These are phyloP conservation scores for Lynx canadensis DNA, from an alignment of 2,113 vertebrate species.

Conservation along the genomic window DNA sequence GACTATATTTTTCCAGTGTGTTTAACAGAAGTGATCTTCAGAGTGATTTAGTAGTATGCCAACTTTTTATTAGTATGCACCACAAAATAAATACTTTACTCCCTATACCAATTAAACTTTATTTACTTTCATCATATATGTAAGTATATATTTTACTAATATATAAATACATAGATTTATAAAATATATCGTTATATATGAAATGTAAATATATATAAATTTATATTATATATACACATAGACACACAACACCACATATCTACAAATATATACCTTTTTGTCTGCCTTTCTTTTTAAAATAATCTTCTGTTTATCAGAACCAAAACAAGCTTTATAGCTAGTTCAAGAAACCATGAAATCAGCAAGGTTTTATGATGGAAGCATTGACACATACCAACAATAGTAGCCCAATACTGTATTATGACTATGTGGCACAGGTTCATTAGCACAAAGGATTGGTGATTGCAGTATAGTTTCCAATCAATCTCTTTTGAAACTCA, in stretches of 20 bases:
- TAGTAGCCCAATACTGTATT: neutral
- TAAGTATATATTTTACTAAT: neutral
- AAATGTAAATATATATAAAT: neutral
- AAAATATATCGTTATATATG: neutral
- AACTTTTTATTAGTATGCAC: neutral
- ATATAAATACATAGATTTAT: neutral
- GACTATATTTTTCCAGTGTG: neutral
- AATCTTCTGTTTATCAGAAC: neutral
- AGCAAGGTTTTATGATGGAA: neutral
- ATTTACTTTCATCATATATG: neutral
- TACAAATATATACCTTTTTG: neutral
- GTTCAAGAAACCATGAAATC: neutral
- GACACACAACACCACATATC: neutral
- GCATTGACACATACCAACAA: neutral
- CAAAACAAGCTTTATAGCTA: neutral
- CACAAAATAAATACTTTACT: neutral
- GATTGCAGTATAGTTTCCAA: neutral
- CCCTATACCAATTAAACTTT: neutral
- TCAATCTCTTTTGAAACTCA: neutral
- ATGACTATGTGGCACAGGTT: neutral
- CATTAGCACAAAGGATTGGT: neutral
- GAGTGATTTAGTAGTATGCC: constrained; percentile 7
- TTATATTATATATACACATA: neutral
- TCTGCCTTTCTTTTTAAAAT: constrained; percentile 34
- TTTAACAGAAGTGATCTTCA: constrained; percentile 32